Conservation (phyloP, 2,113 vertebrate genomes). For the Haemorhous mexicanus region DNA sequence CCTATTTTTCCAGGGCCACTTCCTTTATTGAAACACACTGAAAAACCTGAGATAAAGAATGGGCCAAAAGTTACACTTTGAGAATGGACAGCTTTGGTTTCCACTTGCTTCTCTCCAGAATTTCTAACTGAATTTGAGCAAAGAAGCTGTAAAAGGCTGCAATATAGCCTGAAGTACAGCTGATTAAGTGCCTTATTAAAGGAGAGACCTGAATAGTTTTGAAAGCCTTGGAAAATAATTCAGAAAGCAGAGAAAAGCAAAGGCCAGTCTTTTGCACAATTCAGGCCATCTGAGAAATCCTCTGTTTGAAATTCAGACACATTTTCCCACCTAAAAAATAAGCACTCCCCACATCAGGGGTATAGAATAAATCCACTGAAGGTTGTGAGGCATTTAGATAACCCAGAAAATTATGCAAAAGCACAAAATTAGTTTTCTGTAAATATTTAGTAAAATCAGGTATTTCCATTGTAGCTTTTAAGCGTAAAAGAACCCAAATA, state of each 20-base stretch:
- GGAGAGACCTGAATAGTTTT: background rate
- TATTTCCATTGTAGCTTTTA: background rate
- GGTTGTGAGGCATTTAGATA: background rate
- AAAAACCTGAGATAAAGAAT: background rate
- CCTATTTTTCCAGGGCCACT: background rate
- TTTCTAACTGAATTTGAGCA: background rate
- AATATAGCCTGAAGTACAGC: background rate
- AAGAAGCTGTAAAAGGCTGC: background rate
- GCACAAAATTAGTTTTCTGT: background rate
- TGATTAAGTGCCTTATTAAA: background rate
- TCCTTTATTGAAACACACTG: background rate
- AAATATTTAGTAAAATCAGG: background rate
- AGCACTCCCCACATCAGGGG: background rate
- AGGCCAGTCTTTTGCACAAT: background rate
- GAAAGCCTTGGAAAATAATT: background rate
- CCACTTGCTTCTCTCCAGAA: background rate
- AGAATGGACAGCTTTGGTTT: background rate
- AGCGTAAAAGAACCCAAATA: background rate
- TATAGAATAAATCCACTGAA: background rate
- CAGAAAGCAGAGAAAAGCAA: background rate
- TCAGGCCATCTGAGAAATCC: background rate
- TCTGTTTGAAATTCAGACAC: background rate
- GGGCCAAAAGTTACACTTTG: background rate
- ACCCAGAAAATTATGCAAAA: background rate
- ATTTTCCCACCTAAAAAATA: background rate